Evolutionary conservation across 2,888 invertebrate species (phyloP).

Genomic region (Trissolcus japonicus): DNA sequence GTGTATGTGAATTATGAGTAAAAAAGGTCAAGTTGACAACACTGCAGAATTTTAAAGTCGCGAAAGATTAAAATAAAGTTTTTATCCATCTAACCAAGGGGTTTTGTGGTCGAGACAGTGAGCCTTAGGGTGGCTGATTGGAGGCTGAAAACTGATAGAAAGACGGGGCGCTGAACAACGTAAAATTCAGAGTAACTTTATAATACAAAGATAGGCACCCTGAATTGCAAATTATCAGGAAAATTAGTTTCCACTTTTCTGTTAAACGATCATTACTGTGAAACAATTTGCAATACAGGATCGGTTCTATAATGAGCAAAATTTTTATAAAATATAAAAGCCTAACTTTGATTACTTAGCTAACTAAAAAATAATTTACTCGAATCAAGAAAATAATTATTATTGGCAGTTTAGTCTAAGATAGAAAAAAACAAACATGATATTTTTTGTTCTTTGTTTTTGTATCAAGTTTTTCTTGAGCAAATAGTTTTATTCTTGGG

Average conservation of each 20-base stretch:
- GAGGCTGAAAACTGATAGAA: slow-evolving; percentile 50
- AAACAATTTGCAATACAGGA: slow-evolving; percentile 19
- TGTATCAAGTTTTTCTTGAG: neutral
- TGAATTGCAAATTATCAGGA: slow-evolving; percentile 60
- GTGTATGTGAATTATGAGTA: no score
- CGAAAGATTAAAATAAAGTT: slow-evolving; percentile 74
- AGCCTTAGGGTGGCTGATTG: slow-evolving; percentile 45
- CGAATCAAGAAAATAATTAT: neutral
- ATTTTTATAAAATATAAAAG: no score
- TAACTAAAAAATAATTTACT: no score
- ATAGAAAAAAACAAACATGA: neutral
- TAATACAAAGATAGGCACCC: slow-evolving; percentile 43
- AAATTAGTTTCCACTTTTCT: slow-evolving; percentile 61
- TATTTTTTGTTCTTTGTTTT: no score
- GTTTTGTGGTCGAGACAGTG: slow-evolving; percentile 21
- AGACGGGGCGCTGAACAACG: slow-evolving; percentile 33
- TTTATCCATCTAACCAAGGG: slow-evolving; percentile 64
- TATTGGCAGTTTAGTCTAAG: neutral
- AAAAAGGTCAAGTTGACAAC: slow-evolving; percentile 39
- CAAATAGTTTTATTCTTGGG: no score
- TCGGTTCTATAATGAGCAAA: neutral
- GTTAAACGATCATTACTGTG: slow-evolving; percentile 8
- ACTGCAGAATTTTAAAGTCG: slow-evolving; percentile 68
- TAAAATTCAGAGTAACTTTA: slow-evolving; percentile 44
- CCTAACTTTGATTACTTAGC: no score